phyloP scores from a whole-genome alignment of 2,888 invertebrate genomes.

The Tipula vernalis region DNA sequence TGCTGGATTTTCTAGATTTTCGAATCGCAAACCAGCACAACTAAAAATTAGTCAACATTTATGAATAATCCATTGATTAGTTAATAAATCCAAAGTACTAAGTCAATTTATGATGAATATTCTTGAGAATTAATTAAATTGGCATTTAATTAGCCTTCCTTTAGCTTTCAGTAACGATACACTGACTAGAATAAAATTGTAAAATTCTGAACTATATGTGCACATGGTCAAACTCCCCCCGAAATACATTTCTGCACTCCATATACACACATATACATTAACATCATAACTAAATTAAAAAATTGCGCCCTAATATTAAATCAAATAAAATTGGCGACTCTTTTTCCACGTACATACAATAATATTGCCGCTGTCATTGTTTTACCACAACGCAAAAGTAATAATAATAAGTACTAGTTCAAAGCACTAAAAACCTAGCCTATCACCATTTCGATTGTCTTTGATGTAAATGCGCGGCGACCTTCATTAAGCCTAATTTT shows the following conservation, averaged over 20 bases:
- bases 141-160: too few relatives aligned
- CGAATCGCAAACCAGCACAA: too few relatives aligned
- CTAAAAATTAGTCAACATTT: too few relatives aligned
- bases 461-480: not conserved
- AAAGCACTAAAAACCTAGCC: not conserved
- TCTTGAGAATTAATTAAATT: too few relatives aligned
- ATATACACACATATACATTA: not conserved
- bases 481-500: not conserved
- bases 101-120: too few relatives aligned
- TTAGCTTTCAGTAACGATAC: too few relatives aligned
- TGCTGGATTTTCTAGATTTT: too few relatives aligned
- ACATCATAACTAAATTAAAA: conserved; percentile 6
- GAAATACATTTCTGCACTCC: not conserved
- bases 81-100: too few relatives aligned
- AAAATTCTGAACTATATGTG: too few relatives aligned
- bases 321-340: not conserved
- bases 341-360: not conserved
- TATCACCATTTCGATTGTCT: not conserved
- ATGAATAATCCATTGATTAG: too few relatives aligned
- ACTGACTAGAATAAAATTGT: too few relatives aligned
- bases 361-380: not conserved
- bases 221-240: not conserved
- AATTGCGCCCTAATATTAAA: not conserved
- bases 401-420: not conserved
- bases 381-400: not conserved